Evolutionary conservation across 2,888 invertebrate species (phyloP), one percentile per base, ranked within the genome.

Genomic region (Stegophylla sp.): DNA sequence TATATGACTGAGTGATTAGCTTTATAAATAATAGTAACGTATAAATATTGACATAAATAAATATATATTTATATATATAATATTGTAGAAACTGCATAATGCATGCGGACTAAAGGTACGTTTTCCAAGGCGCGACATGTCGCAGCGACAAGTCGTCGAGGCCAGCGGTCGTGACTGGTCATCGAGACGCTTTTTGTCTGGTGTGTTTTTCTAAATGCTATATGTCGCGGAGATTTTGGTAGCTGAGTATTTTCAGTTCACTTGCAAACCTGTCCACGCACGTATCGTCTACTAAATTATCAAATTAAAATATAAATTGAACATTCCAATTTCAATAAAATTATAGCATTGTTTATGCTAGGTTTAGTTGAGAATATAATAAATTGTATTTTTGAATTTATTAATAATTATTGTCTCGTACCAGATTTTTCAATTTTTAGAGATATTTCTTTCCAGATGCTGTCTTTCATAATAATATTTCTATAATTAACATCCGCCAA

Each of bases 61-160:
- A n/a, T n/a, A n/a, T n/a, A n/a, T n/a, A n/a, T n/a, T n/a, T n/a
- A n/a, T n/a, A n/a, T n/a, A n/a, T n/a, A n/a, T n/a, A n/a, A n/a
- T n/a, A n/a, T n/a, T n/a, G n/a, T n/a, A n/a, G n/a, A n/a, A n/a
- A n/a, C n/a, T n/a, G n/a, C n/a, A n/a, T n/a, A n/a, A n/a, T n/a
- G n/a, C n/a, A n/a, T n/a, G n/a, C n/a, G n/a, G n/a, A n/a, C n/a
- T 28, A 23, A 63, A 63, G 63, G 63, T 63, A 63, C 34, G 63
- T 63, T 63, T 63, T 63, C 63, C 63, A 34, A 63, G 63, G 63
- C 63, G 63, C n/a, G 63, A 63, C 34, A 34, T 7, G 63, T 63
- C 34, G 28, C 63, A 34, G 34, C 17, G 41, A 56, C 56, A 20
- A n/a, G 53, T 53, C 53, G n/a, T 9, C 53, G 53, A n/a, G 53